A percentile compares a stretch with the other conserved stretches of the same genome.
Conservation (phyloP, 37 sponge, comb jelly and placozoan genomes). For the Agelas oroides region DNA sequence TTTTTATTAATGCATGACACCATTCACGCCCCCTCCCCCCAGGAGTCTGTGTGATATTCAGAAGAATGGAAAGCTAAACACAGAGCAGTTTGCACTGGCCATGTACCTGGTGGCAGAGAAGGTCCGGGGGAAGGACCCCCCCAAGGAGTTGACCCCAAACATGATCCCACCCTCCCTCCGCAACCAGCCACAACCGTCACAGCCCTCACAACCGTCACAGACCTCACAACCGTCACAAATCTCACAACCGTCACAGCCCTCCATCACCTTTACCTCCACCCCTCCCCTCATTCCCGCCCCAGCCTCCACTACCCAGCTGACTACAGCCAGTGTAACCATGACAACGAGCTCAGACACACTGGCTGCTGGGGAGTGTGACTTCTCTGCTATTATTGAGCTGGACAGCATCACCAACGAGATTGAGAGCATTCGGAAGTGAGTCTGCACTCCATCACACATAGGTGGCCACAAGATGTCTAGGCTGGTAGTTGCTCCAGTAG, state of each 20-base stretch:
- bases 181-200: neutral
- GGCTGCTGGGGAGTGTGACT: conserved; percentile 50
- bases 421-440: conserved; percentile 53
- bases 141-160: conserved; percentile 65
- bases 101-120: conserved; percentile 85
- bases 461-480: too few relatives aligned
- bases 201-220: neutral
- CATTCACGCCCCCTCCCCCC: neutral
- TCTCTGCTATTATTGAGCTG: conserved; percentile 87
- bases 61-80: conserved; percentile 75
- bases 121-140: conserved; percentile 72
- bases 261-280: conserved; percentile 10
- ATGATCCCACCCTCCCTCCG: conserved; percentile 83
- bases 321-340: neutral
- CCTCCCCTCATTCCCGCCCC: neutral
- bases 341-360: neutral
- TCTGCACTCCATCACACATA: neutral
- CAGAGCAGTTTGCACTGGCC: conserved; percentile 92
- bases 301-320: neutral
- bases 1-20: too few relatives aligned
- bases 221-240: neutral
- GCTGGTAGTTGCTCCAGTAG: too few relatives aligned
- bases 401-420: conserved; percentile 77
- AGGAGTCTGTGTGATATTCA: conserved; percentile 85
- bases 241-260: neutral